Evolutionary conservation across 2,888 invertebrate genomes (phyloP).

Genomic region (Sphaerophoria taeniata): DNA sequence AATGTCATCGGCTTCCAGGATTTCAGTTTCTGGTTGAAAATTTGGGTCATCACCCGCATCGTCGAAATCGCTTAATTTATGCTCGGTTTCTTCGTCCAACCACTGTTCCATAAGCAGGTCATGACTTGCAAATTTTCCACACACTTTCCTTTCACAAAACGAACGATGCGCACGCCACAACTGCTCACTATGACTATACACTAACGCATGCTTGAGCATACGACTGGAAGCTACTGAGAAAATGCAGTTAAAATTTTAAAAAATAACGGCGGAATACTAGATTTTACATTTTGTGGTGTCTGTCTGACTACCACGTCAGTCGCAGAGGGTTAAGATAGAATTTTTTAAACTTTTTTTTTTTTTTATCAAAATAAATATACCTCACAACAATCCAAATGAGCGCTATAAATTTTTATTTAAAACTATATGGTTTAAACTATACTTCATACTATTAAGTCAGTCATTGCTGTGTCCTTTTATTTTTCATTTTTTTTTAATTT

Average conservation of each 20-base stretch:
- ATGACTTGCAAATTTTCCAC: constrained; percentile 36
- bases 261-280: constrained; percentile 36
- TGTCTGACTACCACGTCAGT: constrained; percentile 43
- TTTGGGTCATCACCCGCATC: constrained; percentile 45
- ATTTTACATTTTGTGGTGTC: constrained; percentile 42
- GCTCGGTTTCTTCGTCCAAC: constrained; percentile 43
- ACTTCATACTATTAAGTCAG: too few species aligned
- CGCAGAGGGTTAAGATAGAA: constrained; percentile 26
- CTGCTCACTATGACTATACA: constrained; percentile 22
- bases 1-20: constrained; percentile 29
- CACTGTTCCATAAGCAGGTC: constrained; percentile 46
- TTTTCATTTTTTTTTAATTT: too few species aligned
- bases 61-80: constrained; percentile 35
- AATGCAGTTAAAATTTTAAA: constrained; percentile 20
- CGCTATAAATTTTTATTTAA: too few species aligned
- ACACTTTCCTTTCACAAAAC: constrained; percentile 25
- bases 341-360: too few species aligned
- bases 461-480: too few species aligned
- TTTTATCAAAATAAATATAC: too few species aligned
- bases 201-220: constrained; percentile 33
- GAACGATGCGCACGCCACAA: constrained; percentile 27
- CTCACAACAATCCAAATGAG: too few species aligned
- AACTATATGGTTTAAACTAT: too few species aligned
- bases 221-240: constrained; percentile 38
- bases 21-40: constrained; percentile 49